Evolutionary conservation across 1,140 invertebrate species (phyloP).

Genomic region (Acromyrmex heyeri): DNA sequence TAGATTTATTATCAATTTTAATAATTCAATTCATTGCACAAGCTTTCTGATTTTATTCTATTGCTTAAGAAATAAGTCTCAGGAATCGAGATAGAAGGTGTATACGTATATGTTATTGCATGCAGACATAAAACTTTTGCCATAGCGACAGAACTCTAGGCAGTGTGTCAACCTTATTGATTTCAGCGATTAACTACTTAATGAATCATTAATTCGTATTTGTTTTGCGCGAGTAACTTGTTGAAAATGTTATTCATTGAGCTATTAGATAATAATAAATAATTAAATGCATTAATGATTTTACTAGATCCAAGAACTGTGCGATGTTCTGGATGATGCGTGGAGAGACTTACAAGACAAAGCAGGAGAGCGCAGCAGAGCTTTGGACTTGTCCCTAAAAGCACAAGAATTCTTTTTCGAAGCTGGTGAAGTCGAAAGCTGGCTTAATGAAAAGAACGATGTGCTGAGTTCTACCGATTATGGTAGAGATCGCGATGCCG

Average conservation of each 20-base stretch:
- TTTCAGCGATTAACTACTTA: conserved; percentile 13
- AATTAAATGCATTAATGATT: conserved; percentile 29
- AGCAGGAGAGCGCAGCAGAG: conserved; percentile 90
- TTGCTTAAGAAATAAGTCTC: conserved; percentile 2
- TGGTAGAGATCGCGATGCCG: conserved; percentile 95
- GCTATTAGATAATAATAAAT: background rate
- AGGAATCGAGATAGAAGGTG: background rate
- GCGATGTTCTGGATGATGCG: conserved; percentile 88
- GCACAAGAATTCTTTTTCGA: conserved; percentile 97
- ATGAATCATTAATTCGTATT: conserved; percentile 33
- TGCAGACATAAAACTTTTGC: conserved; percentile 40
- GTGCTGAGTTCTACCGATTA: conserved; percentile 93
- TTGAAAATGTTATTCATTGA: conserved; percentile 12
- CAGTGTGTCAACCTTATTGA: conserved; percentile 13
- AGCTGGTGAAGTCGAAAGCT: conserved; percentile 96
- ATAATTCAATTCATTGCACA: conserved; percentile 7
- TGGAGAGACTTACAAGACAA: conserved; percentile 91
- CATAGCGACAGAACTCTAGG: conserved; percentile 6
- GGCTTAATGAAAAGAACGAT: conserved; percentile 95
- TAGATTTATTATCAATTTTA: conserved; percentile 5
- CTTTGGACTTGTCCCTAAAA: conserved; percentile 94
- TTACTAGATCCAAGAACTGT: conserved; percentile 89
- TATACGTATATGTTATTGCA: conserved; percentile 22
- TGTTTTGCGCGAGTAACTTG: conserved; percentile 13
- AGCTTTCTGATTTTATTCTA: conserved; percentile 21